Evolutionary conservation across 2,888 invertebrate genomes (phyloP).

Genomic region (Choreutis nemorana): DNA sequence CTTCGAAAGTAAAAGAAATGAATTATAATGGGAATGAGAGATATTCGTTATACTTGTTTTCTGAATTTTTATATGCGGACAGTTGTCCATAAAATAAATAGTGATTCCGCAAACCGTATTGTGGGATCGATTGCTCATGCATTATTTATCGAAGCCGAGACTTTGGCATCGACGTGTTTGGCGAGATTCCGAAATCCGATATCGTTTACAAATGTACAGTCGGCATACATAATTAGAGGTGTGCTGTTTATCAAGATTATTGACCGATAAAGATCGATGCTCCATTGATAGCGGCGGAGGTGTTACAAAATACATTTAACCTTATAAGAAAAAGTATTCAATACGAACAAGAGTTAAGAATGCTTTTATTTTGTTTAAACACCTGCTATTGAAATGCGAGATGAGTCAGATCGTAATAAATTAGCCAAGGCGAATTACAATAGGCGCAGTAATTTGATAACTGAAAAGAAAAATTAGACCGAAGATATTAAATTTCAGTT

Average conservation of each 20-base stretch:
- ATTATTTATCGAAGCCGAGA: constrained; percentile 45
- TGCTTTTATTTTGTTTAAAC: too few relatives aligned
- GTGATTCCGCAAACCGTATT: constrained; percentile 39
- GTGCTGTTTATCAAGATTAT: constrained; percentile 17
- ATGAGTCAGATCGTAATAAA: too few relatives aligned
- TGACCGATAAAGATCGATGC: constrained; percentile 2
- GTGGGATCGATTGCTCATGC: constrained; percentile 43
- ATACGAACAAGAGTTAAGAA: too few relatives aligned
- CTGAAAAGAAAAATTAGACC: too few relatives aligned
- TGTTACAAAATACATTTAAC: too few relatives aligned
- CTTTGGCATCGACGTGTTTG: constrained; percentile 45
- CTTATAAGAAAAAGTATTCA: too few relatives aligned
- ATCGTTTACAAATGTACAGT: constrained; percentile 31
- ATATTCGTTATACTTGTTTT: not conserved
- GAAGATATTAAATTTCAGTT: too few relatives aligned
- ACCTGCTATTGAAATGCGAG: too few relatives aligned
- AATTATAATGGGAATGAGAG: too few relatives aligned
- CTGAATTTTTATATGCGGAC: constrained; percentile 10
- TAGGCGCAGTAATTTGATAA: too few relatives aligned
- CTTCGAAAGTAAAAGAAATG: too few relatives aligned
- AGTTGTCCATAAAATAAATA: constrained; percentile 36
- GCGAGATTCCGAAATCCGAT: constrained; percentile 50
- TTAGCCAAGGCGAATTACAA: too few relatives aligned
- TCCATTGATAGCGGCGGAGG: constrained; percentile 4
- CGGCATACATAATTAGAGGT: constrained; percentile 29